Evolutionary conservation across 2,113 vertebrate species (phyloP).

Genomic region (Perca fluviatilis): DNA sequence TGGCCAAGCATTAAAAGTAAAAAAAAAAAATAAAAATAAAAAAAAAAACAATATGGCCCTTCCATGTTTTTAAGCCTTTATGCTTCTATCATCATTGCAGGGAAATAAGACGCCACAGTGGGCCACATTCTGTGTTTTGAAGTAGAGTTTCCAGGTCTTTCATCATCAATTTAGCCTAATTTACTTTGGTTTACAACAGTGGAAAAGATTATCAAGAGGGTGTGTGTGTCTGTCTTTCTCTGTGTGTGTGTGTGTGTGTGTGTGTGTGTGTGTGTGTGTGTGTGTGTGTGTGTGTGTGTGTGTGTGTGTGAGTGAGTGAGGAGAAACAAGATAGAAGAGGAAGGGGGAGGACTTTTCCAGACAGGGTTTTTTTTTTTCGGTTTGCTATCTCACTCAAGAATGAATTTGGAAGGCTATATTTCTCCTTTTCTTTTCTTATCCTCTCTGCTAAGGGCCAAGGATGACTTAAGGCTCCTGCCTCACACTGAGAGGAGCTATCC

Average conservation of each 20-base stretch:
- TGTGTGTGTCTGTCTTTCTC: conserved; percentile 1
- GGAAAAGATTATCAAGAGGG: conserved; percentile 74
- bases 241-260: too few relatives aligned
- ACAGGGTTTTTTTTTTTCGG: conserved; percentile 36
- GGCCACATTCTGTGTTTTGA: conserved; percentile 46
- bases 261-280: too few relatives aligned
- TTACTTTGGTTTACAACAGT: conserved; percentile 71
- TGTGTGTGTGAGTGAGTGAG: neutral
- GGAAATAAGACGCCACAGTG: conserved; percentile 44
- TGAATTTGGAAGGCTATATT: conserved; percentile 70
- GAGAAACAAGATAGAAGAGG: conserved; percentile 32
- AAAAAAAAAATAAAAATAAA: conserved; percentile 2
- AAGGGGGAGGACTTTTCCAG: conserved; percentile 40
- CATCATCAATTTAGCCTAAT: conserved; percentile 76
- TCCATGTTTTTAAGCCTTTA: conserved; percentile 36
- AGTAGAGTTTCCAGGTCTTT: conserved; percentile 76
- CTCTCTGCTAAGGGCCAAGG: conserved; percentile 43
- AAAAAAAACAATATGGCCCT: conserved; percentile 1
- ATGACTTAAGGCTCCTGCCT: conserved; percentile 65
- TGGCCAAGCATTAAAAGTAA: conserved; percentile 2
- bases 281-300: neutral
- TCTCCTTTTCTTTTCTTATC: conserved; percentile 38
- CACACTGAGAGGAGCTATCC: conserved; percentile 62
- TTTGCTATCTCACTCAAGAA: conserved; percentile 73
- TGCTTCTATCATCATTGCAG: conserved; percentile 31